phyloP scores from a whole-genome alignment of 2,888 invertebrate species.

The Spialia ferax region DNA sequence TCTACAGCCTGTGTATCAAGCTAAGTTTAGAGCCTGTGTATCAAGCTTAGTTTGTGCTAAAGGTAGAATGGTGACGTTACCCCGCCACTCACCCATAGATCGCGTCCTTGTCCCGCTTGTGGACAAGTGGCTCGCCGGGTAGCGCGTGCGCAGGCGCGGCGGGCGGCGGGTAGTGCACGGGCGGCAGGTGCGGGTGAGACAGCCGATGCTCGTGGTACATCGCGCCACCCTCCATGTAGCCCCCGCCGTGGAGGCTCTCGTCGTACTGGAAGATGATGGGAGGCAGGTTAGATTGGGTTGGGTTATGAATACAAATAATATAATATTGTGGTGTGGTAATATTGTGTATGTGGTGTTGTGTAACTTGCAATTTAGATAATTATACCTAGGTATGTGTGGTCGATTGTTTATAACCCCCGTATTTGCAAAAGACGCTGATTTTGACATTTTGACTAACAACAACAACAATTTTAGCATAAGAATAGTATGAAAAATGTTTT shows the following conservation, averaged over 20 bases:
- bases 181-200: constrained; percentile 91
- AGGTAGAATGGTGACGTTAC: constrained; percentile 66
- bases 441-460: no score
- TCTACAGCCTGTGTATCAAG: not conserved
- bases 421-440: no score
- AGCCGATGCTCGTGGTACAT: constrained; percentile 94
- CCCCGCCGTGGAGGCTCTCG: constrained; percentile 94
- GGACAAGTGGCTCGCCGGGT: constrained; percentile 95
- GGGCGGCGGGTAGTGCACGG: constrained; percentile 93
- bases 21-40: no score
- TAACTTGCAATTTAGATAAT: no score
- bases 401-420: no score
- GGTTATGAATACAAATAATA: no score
- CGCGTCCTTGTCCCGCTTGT: constrained; percentile 99
- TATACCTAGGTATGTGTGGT: no score
- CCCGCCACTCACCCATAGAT: constrained; percentile 97
- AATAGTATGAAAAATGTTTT: no score
- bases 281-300: not conserved
- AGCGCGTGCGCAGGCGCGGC: constrained; percentile 96
- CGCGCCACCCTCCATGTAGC: constrained; percentile 93
- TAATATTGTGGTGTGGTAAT: no score
- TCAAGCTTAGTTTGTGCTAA: not conserved
- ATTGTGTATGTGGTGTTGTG: no score
- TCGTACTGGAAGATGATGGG: constrained; percentile 90
- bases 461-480: no score